phyloP scores from a whole-genome alignment of 2,113 vertebrate genomes.

The Apus apus region DNA sequence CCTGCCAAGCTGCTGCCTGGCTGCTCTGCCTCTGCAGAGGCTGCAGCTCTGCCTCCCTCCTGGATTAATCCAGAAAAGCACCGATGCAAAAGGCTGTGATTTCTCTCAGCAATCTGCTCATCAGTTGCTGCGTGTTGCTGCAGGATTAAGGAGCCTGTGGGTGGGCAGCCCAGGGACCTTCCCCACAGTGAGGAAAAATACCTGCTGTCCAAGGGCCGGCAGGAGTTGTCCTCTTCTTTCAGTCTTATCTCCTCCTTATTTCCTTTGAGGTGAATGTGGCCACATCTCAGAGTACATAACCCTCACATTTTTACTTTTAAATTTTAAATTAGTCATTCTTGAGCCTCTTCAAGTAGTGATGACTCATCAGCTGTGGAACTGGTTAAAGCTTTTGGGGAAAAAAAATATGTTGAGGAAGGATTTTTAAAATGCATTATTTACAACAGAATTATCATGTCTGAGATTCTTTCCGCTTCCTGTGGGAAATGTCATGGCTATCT shows the following conservation, averaged over 20 bases:
- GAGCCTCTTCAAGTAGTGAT: background rate
- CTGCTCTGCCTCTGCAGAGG: background rate
- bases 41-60: fast-evolving
- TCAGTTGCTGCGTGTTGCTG: fast-evolving
- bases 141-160: fast-evolving
- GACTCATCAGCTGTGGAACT: conserved; percentile 16
- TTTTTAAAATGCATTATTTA: background rate
- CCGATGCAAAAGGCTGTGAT: fast-evolving
- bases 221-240: background rate
- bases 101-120: fast-evolving
- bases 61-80: fast-evolving
- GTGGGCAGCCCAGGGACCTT: background rate
- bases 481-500: background rate
- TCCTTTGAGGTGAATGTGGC: background rate
- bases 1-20: background rate
- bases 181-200: fast-evolving
- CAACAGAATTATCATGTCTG: fast-evolving
- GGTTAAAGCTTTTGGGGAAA: background rate
- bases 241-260: background rate
- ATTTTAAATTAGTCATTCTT: conserved; percentile 4
- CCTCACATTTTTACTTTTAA: background rate
- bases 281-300: background rate
- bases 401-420: background rate
- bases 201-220: too few relatives aligned
- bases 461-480: background rate